Percentiles rank a stretch among this genome's conserved stretches.
Evolutionary conservation across 2,113 vertebrate genomes (phyloP).

Genomic region (Arizona elegans): DNA sequence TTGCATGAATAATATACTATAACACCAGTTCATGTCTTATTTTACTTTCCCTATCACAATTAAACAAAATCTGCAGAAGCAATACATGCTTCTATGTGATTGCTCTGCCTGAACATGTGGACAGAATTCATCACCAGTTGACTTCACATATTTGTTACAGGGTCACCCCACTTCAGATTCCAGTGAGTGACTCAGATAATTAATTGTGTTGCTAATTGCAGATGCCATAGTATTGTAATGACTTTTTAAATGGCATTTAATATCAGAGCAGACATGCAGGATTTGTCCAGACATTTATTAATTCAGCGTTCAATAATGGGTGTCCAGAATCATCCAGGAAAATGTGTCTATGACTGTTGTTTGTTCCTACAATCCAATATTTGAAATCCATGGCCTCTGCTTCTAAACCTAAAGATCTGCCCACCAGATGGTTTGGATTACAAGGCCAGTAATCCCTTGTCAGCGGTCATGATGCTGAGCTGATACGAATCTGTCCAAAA

Average conservation of each 20-base stretch:
- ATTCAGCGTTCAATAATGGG: background rate
- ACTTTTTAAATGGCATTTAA: background rate
- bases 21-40: background rate
- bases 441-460: background rate
- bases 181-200: background rate
- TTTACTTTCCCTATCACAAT: background rate
- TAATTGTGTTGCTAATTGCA: background rate
- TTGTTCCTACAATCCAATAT: background rate
- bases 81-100: background rate
- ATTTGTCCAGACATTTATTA: background rate
- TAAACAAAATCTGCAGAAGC: background rate
- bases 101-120: background rate
- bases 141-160: background rate
- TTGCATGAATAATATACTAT: background rate
- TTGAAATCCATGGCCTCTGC: background rate
- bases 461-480: background rate
- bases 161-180: background rate
- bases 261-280: background rate
- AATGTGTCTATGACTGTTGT: background rate
- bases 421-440: background rate
- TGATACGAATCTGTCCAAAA: background rate
- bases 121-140: background rate
- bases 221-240: background rate
- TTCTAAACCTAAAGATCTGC: background rate
- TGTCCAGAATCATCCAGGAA: background rate